Evolutionary conservation across 1,140 invertebrate species (phyloP), one percentile per base, ranked within the genome.

Genomic region (Drosophila bocki): DNA sequence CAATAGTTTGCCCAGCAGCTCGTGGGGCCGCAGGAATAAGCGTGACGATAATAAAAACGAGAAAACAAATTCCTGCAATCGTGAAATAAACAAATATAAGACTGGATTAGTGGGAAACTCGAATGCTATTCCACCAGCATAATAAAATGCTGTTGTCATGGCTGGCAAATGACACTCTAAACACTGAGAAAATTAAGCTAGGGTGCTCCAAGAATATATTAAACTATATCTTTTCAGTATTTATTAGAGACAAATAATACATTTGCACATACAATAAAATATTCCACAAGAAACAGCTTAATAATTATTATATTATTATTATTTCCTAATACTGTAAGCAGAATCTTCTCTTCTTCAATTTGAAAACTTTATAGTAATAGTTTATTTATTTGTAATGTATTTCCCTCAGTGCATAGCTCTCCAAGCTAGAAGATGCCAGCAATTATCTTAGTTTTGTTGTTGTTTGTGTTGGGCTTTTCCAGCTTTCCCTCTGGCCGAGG

Each of bases 11-110:
- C 86, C 92, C 54, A 92, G 65, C 53, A 93, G 64, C 74, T 93
- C 92, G 68, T 93, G 92, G 19, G 92, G 92, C 56, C 87, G 86
- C 78, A 93, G 76, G 80, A 93, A 92, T 65, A 93, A 78, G 75
- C 92, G 91, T 82, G 90, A 92, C 37, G 83, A 92, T 78, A 93
- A 76, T 84, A 93, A 78, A 80, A 93, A 93, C 74, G 92, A 91
- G 76, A 91, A 92, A 64, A 92, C 69, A 82, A 91, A 93, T 75
- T 93, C 86, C 92, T 93, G 77, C 26, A 63, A 76, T 35, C 11
- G 15, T n/a, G 62, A 72, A 80, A n/a, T 51, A 41, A 48, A 9
- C 50, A 51, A 13, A 60, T 47, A 45, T 22, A 13, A 29, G 19
- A 32, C 29, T 9, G 35, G 47, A 45, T 69, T 41, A 63, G 37